These are phyloP conservation scores for Ips nitidus DNA, from an alignment of 1,140 invertebrate genomes.

Conservation along the genomic window DNA sequence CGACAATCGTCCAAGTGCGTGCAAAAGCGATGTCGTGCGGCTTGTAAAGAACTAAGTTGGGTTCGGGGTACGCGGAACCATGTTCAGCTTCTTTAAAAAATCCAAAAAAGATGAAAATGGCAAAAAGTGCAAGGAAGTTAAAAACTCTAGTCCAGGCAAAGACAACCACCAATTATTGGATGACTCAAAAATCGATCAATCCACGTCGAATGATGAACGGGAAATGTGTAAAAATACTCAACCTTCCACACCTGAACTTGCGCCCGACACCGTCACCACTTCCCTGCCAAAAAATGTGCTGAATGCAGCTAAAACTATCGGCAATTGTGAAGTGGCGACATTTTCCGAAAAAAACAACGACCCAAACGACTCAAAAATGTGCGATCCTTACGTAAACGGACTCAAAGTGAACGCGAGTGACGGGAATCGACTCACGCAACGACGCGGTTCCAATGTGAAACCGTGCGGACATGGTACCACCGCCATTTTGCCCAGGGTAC, in stretches of 20 bases:
- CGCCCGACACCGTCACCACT: slow-evolving; percentile 32
- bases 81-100: slow-evolving; percentile 49
- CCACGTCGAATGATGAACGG: slow-evolving; percentile 20
- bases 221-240: slow-evolving; percentile 47
- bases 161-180: not conserved
- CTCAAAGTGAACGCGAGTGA: slow-evolving; percentile 10
- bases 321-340: slow-evolving; percentile 37
- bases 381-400: slow-evolving; percentile 36
- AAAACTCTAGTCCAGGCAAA: not conserved
- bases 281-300: slow-evolving; percentile 38
- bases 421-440: slow-evolving; percentile 23
- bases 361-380: slow-evolving; percentile 28
- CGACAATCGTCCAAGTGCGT: slow-evolving; percentile 28
- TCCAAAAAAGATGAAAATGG: slow-evolving; percentile 41
- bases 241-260: slow-evolving; percentile 39
- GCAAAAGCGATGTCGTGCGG: slow-evolving; percentile 5
- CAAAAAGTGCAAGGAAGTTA: slow-evolving; percentile 21
- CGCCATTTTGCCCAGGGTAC: slow-evolving; percentile 45
- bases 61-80: slow-evolving; percentile 25
- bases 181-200: not conserved
- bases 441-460: slow-evolving; percentile 41
- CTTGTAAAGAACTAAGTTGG: not conserved
- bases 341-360: slow-evolving; percentile 40
- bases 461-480: slow-evolving; percentile 50
- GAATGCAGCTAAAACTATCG: slow-evolving; percentile 40